phyloP scores from a whole-genome alignment of 1,140 invertebrate genomes.

The Danaus plexippus region DNA sequence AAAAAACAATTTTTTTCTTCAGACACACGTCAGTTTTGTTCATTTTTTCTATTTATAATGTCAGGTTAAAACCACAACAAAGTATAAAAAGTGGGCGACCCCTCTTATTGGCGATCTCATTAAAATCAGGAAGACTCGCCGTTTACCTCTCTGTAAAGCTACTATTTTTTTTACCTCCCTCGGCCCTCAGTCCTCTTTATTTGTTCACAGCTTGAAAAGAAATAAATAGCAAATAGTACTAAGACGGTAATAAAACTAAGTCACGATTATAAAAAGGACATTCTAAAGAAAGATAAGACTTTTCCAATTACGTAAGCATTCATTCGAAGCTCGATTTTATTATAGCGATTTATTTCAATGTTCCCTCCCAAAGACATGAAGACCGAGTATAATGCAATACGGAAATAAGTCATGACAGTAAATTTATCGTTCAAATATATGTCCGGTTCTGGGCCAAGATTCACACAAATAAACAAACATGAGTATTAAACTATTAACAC shows the following conservation, averaged over 20 bases:
- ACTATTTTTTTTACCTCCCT: slow-evolving; percentile 23
- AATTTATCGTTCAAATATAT: slow-evolving; percentile 4
- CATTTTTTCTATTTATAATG: no score
- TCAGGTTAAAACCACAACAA: slow-evolving; percentile 1
- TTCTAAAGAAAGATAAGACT: slow-evolving; percentile 3
- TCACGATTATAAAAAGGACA: background rate
- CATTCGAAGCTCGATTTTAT: no score
- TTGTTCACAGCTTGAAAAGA: slow-evolving; percentile 15
- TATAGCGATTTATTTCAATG: no score
- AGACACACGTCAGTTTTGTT: no score
- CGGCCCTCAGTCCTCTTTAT: slow-evolving; percentile 13
- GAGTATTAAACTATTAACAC: slow-evolving; percentile 19
- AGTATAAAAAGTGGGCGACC: slow-evolving; percentile 23
- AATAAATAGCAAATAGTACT: slow-evolving; percentile 2
- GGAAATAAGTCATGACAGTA: slow-evolving; percentile 3
- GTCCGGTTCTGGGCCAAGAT: slow-evolving; percentile 5
- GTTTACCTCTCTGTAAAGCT: slow-evolving; percentile 33
- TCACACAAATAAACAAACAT: slow-evolving; percentile 10
- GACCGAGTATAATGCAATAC: background rate
- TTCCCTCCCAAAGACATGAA: no score
- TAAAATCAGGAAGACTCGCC: slow-evolving; percentile 54
- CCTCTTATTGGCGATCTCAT: slow-evolving; percentile 56
- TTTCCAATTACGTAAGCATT: background rate
- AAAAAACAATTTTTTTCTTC: no score
- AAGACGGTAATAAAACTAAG: no score